Conservation (phyloP, 2,797 vertebrate species). For the Sebastes flavidus region DNA sequence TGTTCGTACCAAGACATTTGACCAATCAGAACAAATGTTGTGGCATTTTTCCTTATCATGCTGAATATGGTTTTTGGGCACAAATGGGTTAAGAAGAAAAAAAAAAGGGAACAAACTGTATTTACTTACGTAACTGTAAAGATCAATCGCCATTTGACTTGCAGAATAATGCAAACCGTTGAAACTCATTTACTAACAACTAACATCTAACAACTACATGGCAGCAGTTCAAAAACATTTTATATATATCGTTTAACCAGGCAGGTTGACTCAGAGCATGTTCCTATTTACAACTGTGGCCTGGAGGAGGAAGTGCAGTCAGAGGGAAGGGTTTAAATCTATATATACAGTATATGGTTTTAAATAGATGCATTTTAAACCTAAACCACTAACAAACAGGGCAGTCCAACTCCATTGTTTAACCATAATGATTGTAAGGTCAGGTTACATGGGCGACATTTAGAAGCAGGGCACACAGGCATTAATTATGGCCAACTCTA, state of each 20-base stretch:
- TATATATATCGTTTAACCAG: neutral
- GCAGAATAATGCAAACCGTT: neutral
- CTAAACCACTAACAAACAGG: constrained; percentile 30
- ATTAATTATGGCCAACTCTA: constrained; percentile 21
- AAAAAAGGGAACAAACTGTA: neutral
- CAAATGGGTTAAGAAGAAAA: neutral
- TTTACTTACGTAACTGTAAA: neutral
- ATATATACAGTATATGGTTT: neutral
- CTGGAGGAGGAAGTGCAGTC: constrained; percentile 18
- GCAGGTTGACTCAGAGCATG: constrained; percentile 13
- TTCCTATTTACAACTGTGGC: constrained; percentile 10
- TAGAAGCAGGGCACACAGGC: constrained; percentile 12
- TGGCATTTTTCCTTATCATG: neutral
- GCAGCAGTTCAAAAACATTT: neutral
- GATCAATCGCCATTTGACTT: neutral
- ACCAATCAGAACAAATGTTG: too few species aligned
- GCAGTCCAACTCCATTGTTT: constrained; percentile 28
- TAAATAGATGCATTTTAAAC: constrained; percentile 8
- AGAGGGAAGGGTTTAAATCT: constrained; percentile 29
- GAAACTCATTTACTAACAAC: neutral
- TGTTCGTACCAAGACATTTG: too few species aligned
- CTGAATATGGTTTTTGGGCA: neutral
- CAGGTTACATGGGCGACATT: constrained; percentile 35
- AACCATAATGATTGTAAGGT: constrained; percentile 10
- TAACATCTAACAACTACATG: neutral